Percentiles rank a stretch among this genome's conserved stretches.
Conservation (phyloP, 2,797 vertebrate genomes). For the Cossypha caffra region DNA sequence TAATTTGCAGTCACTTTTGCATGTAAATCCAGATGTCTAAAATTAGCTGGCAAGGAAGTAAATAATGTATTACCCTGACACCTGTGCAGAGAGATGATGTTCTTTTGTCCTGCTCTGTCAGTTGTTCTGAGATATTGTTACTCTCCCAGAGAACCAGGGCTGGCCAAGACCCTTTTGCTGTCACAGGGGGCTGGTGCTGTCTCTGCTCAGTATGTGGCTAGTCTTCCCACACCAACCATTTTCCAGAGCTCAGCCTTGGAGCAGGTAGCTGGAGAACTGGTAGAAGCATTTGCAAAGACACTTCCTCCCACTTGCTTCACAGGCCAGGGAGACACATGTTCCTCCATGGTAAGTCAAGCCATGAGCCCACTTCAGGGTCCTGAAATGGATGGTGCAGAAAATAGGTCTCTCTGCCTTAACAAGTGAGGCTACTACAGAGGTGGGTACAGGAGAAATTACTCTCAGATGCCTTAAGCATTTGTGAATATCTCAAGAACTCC, state of each 20-base stretch:
- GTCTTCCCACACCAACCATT: background rate
- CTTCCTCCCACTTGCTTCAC: background rate
- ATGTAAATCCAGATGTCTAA: background rate
- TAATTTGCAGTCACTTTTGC: background rate
- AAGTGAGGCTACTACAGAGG: background rate
- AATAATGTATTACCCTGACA: background rate
- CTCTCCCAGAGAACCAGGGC: background rate
- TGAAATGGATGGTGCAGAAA: background rate
- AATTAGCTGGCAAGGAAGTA: background rate
- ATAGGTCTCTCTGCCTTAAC: background rate
- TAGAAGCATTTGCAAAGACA: background rate
- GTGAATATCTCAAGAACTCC: background rate
- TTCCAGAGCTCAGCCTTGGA: background rate
- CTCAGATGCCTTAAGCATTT: background rate
- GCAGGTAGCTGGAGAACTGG: background rate
- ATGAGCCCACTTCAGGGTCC: background rate
- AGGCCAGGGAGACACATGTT: background rate
- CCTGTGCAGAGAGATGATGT: background rate
- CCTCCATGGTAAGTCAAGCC: background rate
- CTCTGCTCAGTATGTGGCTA: background rate
- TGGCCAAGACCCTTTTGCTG: background rate
- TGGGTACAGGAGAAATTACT: background rate
- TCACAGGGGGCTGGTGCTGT: background rate
- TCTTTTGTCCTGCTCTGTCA: background rate
- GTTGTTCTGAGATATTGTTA: background rate